Percentiles rank a stretch among this genome's conserved stretches.
These are phyloP conservation scores for Xiphophorus birchmanni DNA, from an alignment of 2,797 vertebrate genomes.

Conservation along the genomic window DNA sequence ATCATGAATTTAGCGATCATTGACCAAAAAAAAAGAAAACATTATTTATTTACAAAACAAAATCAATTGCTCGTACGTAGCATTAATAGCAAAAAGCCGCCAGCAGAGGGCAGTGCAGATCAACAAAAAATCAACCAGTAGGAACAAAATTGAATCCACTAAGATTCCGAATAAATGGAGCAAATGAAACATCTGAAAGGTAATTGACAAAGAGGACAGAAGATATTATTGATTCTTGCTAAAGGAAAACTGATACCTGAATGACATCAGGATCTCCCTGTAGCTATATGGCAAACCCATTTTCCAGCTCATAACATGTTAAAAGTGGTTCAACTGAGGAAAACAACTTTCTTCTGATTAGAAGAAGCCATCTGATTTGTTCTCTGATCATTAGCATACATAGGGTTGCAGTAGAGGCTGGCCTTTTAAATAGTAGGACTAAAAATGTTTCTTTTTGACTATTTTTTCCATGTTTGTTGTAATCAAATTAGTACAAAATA, in stretches of 20 bases:
- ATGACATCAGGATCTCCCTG: background rate
- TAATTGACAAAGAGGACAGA: background rate
- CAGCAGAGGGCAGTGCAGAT: slow-evolving; percentile 24
- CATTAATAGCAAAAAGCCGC: background rate
- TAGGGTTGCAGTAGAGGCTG: background rate
- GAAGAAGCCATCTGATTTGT: background rate
- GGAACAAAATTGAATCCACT: background rate
- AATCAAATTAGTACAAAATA: background rate
- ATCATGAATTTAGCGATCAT: background rate
- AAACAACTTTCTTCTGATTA: background rate
- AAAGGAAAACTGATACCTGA: background rate
- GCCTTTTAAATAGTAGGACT: background rate
- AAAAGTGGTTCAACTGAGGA: background rate
- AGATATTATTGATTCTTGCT: background rate
- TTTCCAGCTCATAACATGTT: background rate
- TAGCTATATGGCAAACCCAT: background rate
- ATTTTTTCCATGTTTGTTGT: background rate
- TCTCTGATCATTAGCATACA: background rate
- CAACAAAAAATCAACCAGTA: background rate
- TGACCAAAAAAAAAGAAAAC: background rate
- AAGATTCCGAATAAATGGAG: no score
- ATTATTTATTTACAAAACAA: background rate
- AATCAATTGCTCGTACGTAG: no score
- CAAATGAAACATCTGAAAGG: no score
- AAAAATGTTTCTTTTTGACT: background rate